A percentile compares a stretch with the other conserved stretches of the same genome.
Evolutionary conservation across 2,113 vertebrate species (phyloP).

Genomic region (Sebastes schlegelii): DNA sequence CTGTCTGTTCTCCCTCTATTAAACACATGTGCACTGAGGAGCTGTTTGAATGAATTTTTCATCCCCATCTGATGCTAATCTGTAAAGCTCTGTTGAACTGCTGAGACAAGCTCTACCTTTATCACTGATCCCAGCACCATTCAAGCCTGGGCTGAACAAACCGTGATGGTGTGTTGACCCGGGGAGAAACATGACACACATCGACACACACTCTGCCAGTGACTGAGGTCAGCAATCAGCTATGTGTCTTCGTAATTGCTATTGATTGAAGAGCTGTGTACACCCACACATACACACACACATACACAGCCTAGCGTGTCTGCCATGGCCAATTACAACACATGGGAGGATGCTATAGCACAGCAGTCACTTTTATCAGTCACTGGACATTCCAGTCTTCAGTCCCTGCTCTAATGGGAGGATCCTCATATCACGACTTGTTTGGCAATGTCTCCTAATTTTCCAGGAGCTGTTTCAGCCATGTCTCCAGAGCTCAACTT

Average conservation of each 20-base stretch:
- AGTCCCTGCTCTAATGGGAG: slow-evolving; percentile 22
- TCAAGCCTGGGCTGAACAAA: slow-evolving; percentile 21
- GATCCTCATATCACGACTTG: slow-evolving; percentile 42
- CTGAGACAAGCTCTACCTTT: slow-evolving; percentile 56
- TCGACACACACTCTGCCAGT: slow-evolving; percentile 21
- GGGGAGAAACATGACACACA: slow-evolving; percentile 43
- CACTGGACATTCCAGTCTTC: slow-evolving; percentile 46
- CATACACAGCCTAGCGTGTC: slow-evolving; percentile 24
- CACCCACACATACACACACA: slow-evolving; percentile 14
- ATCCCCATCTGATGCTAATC: slow-evolving; percentile 40
- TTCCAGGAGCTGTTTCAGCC: slow-evolving; percentile 22
- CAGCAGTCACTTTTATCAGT: slow-evolving; percentile 52
- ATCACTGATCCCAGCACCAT: slow-evolving; percentile 26
- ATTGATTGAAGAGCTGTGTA: slow-evolving; percentile 66
- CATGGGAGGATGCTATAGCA: slow-evolving; percentile 51
- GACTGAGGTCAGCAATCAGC: slow-evolving; percentile 45
- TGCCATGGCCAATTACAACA: slow-evolving; percentile 59
- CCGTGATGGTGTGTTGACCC: slow-evolving; percentile 30
- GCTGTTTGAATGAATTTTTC: slow-evolving; percentile 44
- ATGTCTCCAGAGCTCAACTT: slow-evolving; percentile 11
- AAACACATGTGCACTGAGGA: slow-evolving; percentile 5
- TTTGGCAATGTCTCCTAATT: slow-evolving; percentile 29
- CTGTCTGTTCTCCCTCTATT: slow-evolving; percentile 4
- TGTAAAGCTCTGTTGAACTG: slow-evolving; percentile 45
- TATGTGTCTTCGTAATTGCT: slow-evolving; percentile 64